Evolutionary conservation across 2,797 vertebrate genomes (phyloP).

Genomic region (Mareca strepera): DNA sequence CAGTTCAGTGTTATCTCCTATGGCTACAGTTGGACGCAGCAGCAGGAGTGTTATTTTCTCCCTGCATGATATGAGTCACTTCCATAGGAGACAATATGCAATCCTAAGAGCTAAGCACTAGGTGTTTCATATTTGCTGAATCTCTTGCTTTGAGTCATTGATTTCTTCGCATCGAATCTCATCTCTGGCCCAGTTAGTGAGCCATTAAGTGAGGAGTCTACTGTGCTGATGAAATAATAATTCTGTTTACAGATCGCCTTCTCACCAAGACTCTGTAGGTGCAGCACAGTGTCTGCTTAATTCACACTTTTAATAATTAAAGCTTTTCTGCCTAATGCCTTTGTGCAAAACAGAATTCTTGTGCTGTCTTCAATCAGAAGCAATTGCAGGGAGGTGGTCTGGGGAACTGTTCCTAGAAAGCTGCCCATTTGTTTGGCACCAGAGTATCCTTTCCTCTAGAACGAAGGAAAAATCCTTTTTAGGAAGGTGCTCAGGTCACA

Average conservation of each 20-base stretch:
- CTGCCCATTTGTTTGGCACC: neutral
- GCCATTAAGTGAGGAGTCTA: constrained; percentile 68
- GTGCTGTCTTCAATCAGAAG: neutral
- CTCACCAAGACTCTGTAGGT: constrained; percentile 51
- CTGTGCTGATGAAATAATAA: constrained; percentile 71
- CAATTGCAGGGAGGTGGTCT: neutral
- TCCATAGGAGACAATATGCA: constrained; percentile 61
- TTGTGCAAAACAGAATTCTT: constrained; percentile 32
- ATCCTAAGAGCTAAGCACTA: constrained; percentile 49
- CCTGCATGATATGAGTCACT: constrained; percentile 33
- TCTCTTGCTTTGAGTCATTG: constrained; percentile 61
- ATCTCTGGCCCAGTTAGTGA: constrained; percentile 63
- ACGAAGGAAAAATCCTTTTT: constrained; percentile 20
- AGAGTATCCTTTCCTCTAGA: constrained; percentile 48
- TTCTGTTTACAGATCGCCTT: constrained; percentile 58
- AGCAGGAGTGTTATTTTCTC: constrained; percentile 66
- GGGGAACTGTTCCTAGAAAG: constrained; percentile 8
- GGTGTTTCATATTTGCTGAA: constrained; percentile 65
- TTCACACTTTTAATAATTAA: constrained; percentile 68
- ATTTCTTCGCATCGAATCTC: constrained; percentile 56
- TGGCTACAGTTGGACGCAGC: constrained; percentile 42
- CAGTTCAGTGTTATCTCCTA: constrained; percentile 46
- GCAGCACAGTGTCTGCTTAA: constrained; percentile 42
- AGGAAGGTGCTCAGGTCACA: neutral
- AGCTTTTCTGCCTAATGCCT: constrained; percentile 51